Conservation (phyloP, 2,113 vertebrate species). For the Seriola aureovittata region DNA sequence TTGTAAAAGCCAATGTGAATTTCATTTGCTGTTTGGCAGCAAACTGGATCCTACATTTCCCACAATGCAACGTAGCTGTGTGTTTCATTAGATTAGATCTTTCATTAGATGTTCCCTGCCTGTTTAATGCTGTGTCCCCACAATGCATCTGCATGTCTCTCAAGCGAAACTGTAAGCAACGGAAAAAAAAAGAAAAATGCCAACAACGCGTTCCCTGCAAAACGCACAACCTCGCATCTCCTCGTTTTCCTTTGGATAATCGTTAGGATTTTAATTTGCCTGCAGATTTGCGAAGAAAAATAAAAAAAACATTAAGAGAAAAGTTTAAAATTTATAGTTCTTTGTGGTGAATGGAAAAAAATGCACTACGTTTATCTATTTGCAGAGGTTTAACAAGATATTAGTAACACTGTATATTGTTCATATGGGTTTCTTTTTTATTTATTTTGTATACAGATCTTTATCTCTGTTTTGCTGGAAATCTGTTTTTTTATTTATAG, state of each 20-base stretch:
- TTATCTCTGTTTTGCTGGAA: slow-evolving; percentile 78
- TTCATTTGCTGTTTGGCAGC: too few species aligned
- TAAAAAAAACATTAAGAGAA: slow-evolving; percentile 9
- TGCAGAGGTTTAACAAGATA: slow-evolving; percentile 69
- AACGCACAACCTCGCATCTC: neutral
- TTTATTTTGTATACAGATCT: slow-evolving; percentile 87
- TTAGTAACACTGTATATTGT: slow-evolving; percentile 84
- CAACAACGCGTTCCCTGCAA: slow-evolving; percentile 2
- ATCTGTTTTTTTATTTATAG: slow-evolving; percentile 82
- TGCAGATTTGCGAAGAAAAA: slow-evolving; percentile 51
- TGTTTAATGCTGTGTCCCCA: too few species aligned
- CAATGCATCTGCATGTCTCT: too few species aligned
- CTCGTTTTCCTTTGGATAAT: slow-evolving; percentile 21
- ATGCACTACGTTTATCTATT: slow-evolving; percentile 78
- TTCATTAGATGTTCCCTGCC: too few species aligned
- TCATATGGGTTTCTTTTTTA: slow-evolving; percentile 76
- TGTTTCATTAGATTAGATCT: too few species aligned
- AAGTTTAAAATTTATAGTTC: slow-evolving; percentile 32
- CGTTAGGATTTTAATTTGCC: slow-evolving; percentile 60
- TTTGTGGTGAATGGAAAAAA: slow-evolving; percentile 65
- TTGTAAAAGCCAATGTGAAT: too few species aligned
- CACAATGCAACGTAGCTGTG: too few species aligned
- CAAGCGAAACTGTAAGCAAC: too few species aligned
- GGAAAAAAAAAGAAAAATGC: neutral
- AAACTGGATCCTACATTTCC: too few species aligned